Base-by-base conservation (phyloP, 2,113 vertebrate genomes). In the Tor tambroides region DNA sequence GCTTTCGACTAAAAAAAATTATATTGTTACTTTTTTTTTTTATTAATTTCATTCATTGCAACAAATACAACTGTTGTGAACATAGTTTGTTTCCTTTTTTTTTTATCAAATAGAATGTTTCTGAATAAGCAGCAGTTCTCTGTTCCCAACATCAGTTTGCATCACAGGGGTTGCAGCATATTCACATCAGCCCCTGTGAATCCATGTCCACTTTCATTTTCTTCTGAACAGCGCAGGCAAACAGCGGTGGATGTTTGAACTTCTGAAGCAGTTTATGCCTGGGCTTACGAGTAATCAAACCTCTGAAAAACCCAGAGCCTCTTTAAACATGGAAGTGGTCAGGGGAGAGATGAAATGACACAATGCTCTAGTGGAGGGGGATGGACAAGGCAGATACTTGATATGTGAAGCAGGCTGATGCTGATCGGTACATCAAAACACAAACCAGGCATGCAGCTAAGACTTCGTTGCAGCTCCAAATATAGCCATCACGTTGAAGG, bases 221-320 rank as follows among this genome's bases (percentile, higher is more conserved):
- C 35, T 83, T 91, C 88, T 88, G 85, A 92, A 90, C 89, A 76
- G 81, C 56, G 32, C 26, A 85, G 59, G 86, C 87, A 91, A 90
- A 91, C 88, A 88, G 80, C 71, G 41, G 88, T 56, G 80, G 83
- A 90, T 88, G 86, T 89, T 84, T 91, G 87, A 91, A 92, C 88
- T 89, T 85, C 86, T 83, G 84, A 89, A 87, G 85, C 84, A 91
- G 89, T 85, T 87, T 54, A 30, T 79, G 83, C 88, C 83, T 85
- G 75, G 81, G 88, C 88, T 89, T 89, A 85, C 54, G 14, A 43
- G 71, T 88, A 88, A 93, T 92, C 91, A 93, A 87, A 91, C 83
- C 19, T 61, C 61, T 6, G 59, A 35, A 82, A 85, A 88, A 85
- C 83, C 84, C 61, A 69, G 72, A 89, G 87, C 86, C 81, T 88